Base-by-base conservation (phyloP, 2,888 invertebrate genomes). In the Epinotia demarniana region DNA sequence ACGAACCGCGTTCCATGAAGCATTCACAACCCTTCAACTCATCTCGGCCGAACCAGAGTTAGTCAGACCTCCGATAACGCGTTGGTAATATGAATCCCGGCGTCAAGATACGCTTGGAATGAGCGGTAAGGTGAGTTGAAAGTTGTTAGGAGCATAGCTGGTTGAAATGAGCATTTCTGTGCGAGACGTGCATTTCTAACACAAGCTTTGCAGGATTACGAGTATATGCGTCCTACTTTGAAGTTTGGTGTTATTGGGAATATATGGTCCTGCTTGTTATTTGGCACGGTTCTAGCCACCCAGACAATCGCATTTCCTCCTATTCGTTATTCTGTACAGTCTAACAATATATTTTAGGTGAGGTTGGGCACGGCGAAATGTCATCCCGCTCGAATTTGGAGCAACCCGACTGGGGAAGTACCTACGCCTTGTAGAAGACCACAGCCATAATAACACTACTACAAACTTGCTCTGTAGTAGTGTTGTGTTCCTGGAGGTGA, bases 111-210 rank as follows among this genome's bases (percentile, higher is more conserved):
- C n/a, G n/a, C 16, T n/a, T 2, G 13, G 16, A 16, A 39, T 5
- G 49, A 49, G 1, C n/a, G 53, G 53, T 53, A 16, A 49, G 49
- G 5, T 5, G 12, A 16, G 53, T n/a, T n/a, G 8, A 53, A 53
- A 53, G n/a, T 49, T 6, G n/a, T 39, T 16, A 53, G 2, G n/a
- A 53, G 53, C 53, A 53, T 53, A n/a, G 53, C 53, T 60, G 60
- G 66, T 58, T n/a, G 33, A 66, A 66, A 73, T 73, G 49, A 60
- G 49, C 66, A 73, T 66, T 73, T 60, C 58, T 66, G 49, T 49
- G 46, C 66, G 33, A 19, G 27, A 33, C 49, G 66, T 19, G 46
- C 72, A 58, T 69, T 69, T 46, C 58, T 69, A 60, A 58, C 69
- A 46, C 23, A 5, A 3, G 53, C n/a, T 53, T 5, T n/a, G n/a